Percentiles rank a stretch among this genome's conserved stretches.
These are phyloP conservation scores for Octonoba sinensis DNA, from an alignment of 2,888 invertebrate species.

Conservation along the genomic window DNA sequence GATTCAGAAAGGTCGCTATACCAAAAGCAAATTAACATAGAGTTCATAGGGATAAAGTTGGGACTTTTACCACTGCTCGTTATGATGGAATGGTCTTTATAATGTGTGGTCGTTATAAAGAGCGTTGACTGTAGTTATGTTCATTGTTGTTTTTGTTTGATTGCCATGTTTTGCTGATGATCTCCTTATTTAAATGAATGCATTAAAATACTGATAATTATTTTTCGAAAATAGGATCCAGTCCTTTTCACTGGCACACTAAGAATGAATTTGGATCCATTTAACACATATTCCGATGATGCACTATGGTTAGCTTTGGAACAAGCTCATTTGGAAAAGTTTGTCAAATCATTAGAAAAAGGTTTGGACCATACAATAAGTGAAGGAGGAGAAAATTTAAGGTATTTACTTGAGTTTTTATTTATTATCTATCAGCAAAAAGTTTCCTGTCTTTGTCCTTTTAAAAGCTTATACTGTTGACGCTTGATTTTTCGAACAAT, in stretches of 20 bases:
- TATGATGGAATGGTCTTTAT: too few species aligned
- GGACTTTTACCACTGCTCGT: too few species aligned
- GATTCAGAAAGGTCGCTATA: too few species aligned
- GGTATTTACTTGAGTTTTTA: conserved; percentile 14
- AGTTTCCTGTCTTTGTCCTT: background rate
- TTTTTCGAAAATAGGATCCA: conserved; percentile 78
- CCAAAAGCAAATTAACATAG: too few species aligned
- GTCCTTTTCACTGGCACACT: conserved; percentile 93
- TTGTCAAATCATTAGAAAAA: conserved; percentile 69
- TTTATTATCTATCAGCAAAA: background rate
- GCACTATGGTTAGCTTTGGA: conserved; percentile 72
- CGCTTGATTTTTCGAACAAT: too few species aligned
- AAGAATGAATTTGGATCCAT: conserved; percentile 93
- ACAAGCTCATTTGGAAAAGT: conserved; percentile 72
- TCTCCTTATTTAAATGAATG: too few species aligned
- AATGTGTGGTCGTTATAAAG: too few species aligned
- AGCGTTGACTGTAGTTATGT: too few species aligned
- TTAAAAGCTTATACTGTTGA: background rate
- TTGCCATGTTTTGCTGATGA: too few species aligned
- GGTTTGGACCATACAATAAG: conserved; percentile 71
- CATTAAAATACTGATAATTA: too few species aligned
- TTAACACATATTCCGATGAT: conserved; percentile 73
- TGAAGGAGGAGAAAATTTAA: conserved; percentile 71
- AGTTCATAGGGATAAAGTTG: too few species aligned
- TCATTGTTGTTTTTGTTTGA: too few species aligned